Percentiles rank a stretch among this genome's conserved stretches.
phyloP scores from a whole-genome alignment of 2,113 vertebrate species.

The Antigone vipio region DNA sequence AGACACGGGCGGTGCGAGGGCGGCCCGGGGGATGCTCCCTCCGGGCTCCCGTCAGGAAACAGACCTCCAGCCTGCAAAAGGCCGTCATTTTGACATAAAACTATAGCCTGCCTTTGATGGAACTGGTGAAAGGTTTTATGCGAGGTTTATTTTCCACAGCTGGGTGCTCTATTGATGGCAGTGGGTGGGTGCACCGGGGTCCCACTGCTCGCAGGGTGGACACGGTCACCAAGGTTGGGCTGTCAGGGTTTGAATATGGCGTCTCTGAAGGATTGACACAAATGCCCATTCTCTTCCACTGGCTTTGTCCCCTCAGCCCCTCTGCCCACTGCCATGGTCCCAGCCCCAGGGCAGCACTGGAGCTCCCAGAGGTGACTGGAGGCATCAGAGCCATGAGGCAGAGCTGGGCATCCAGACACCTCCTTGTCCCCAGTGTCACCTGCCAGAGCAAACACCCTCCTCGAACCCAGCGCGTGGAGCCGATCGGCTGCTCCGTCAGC shows the following conservation, averaged over 20 bases:
- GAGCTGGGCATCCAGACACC: background rate
- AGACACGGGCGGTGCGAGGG: background rate
- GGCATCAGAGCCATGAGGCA: fast-evolving
- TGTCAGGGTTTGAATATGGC: fast-evolving
- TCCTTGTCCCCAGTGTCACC: fast-evolving
- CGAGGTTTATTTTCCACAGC: fast-evolving
- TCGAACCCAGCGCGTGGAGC: fast-evolving
- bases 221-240: fast-evolving
- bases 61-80: background rate
- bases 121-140: fast-evolving
- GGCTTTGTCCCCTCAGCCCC: background rate
- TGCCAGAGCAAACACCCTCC: background rate
- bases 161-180: background rate
- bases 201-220: fast-evolving
- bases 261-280: background rate
- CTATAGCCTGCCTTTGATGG: fast-evolving
- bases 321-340: background rate
- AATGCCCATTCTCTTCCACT: fast-evolving
- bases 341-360: background rate
- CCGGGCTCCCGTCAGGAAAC: background rate
- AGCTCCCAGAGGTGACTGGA: fast-evolving
- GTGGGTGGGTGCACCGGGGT: fast-evolving
- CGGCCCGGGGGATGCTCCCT: background rate
- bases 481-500: fast-evolving
- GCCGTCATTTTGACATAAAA: background rate